Percentiles rank a stretch among this genome's conserved stretches.
These are phyloP conservation scores for Coreoperca whiteheadi DNA, from an alignment of 2,113 vertebrate species.

Conservation along the genomic window DNA sequence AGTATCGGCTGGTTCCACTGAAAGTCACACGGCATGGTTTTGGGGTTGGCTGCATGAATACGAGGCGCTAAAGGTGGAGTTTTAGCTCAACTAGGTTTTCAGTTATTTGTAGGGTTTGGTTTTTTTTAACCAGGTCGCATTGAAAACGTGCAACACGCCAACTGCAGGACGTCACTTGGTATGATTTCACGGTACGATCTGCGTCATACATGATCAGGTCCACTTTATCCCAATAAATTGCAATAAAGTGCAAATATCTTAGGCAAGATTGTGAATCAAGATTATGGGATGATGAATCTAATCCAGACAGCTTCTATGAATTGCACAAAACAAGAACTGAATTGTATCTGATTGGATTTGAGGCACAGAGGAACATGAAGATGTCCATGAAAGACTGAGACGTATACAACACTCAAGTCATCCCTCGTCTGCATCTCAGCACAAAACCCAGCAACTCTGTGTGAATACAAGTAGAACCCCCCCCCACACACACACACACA, in stretches of 20 bases:
- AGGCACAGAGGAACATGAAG: background rate
- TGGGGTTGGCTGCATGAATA: background rate
- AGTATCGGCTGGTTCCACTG: background rate
- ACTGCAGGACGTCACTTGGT: background rate
- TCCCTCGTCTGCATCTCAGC: background rate
- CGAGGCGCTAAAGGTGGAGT: background rate
- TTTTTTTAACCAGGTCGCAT: background rate
- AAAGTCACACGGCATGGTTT: background rate
- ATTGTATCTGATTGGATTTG: slow-evolving; percentile 18
- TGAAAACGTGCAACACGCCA: background rate
- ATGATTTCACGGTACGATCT: background rate
- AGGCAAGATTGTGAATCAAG: background rate
- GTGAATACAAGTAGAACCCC: background rate
- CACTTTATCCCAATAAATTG: background rate
- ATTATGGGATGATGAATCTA: background rate
- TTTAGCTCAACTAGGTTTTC: background rate
- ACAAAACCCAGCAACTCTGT: background rate
- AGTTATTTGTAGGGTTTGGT: background rate
- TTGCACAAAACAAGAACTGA: background rate
- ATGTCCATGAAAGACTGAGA: background rate
- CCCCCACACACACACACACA: too few relatives aligned
- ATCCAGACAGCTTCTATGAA: background rate
- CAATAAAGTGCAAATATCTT: background rate
- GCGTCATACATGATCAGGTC: background rate
- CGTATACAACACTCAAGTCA: background rate